Percentiles rank a stretch among this genome's conserved stretches.
phyloP scores from a whole-genome alignment of 2,113 vertebrate genomes.

The Telmatochromis sp. region DNA sequence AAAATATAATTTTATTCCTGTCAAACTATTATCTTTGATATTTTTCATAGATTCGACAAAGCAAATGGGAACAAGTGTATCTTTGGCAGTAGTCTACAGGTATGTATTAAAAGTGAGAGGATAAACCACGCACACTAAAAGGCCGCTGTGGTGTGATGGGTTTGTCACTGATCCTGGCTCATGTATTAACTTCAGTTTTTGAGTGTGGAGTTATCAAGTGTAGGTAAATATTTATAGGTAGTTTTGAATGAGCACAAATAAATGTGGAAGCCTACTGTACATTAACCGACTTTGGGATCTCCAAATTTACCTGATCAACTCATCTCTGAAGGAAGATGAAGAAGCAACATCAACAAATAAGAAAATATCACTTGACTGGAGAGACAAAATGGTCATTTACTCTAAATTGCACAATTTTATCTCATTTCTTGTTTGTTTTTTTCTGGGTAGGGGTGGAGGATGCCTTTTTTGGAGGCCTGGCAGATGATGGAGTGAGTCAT shows the following conservation, averaged over 20 bases:
- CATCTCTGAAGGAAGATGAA: background rate
- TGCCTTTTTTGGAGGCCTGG: background rate
- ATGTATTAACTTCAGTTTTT: background rate
- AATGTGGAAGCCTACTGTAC: background rate
- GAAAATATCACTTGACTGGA: background rate
- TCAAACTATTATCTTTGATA: background rate
- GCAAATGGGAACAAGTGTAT: background rate
- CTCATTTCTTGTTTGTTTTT: background rate
- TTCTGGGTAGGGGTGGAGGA: background rate
- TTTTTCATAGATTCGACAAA: background rate
- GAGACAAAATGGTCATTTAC: background rate
- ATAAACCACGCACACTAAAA: background rate
- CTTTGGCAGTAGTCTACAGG: background rate
- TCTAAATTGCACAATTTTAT: background rate
- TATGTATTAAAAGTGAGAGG: background rate
- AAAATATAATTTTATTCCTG: background rate
- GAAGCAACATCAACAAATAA: background rate
- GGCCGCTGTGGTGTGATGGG: background rate
- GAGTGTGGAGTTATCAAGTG: background rate
- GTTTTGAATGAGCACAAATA: background rate
- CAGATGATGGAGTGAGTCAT: constrained; percentile 5
- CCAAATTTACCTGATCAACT: background rate
- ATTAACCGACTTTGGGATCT: background rate
- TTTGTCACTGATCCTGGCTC: background rate
- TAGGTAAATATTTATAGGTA: background rate